Percentiles rank a stretch among this genome's conserved stretches.
phyloP scores from a whole-genome alignment of 2,113 vertebrate genomes.

The Prunella himalayana region DNA sequence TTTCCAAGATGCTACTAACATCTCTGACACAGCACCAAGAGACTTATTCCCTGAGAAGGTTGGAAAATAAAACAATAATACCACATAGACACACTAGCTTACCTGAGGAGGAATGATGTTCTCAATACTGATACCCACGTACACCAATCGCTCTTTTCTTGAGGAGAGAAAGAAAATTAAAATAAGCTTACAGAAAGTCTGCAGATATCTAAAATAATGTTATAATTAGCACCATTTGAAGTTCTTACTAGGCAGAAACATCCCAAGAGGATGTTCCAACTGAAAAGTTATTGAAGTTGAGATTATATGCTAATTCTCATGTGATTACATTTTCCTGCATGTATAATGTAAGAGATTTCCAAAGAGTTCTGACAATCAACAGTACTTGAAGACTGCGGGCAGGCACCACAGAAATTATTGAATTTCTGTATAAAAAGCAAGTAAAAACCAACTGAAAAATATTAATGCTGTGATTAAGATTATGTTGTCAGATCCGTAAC shows the following conservation, averaged over 20 bases:
- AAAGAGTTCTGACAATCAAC: neutral
- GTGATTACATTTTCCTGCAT: neutral
- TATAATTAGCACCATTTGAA: neutral
- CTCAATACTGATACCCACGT: constrained; percentile 97
- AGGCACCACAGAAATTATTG: neutral
- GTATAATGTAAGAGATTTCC: neutral
- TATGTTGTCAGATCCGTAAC: neutral
- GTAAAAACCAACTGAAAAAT: neutral
- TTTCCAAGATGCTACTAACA: neutral
- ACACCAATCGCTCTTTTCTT: constrained; percentile 95
- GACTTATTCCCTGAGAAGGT: neutral
- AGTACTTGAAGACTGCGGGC: neutral
- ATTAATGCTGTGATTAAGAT: neutral
- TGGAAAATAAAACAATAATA: neutral
- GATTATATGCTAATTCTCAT: neutral
- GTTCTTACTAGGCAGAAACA: neutral
- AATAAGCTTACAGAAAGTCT: neutral
- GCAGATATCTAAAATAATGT: neutral
- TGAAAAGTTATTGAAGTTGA: neutral
- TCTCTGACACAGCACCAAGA: neutral
- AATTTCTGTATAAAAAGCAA: neutral
- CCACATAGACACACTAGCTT: constrained; percentile 12
- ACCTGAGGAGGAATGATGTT: constrained; percentile 97
- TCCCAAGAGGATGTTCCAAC: neutral
- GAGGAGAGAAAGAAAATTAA: constrained; percentile 8